Base-by-base conservation (phyloP, 2,797 vertebrate species). In the Vireo griseus region DNA sequence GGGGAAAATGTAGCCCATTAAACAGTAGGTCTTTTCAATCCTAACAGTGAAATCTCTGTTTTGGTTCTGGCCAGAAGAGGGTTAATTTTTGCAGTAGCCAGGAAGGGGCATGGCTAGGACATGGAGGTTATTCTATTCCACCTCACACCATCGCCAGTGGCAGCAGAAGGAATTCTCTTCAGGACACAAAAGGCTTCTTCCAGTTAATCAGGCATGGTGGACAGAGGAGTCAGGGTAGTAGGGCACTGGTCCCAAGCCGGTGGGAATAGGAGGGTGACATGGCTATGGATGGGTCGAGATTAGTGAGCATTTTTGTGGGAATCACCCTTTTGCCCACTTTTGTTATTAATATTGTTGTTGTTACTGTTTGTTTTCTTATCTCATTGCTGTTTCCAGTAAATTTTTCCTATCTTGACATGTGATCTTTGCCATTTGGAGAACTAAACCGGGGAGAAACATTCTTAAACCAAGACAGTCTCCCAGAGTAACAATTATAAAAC, bases 171-270 rank as follows among this genome's bases (percentile, higher is more conserved):
- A 20, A 28, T 33, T 61, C 10, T 16, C 21, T 24, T 26, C 11
- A 0, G 1, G 25, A 31, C 5, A 35, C 9, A 51, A 44, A 16
- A 9, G 29, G 5, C 22, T 67, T 44, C 22, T 61, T 68, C 19
- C 16, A 33, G 24, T 25, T 39, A 68, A 29, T 17, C 11, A 47
- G 25, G 5, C 0, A 0, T 9, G 17, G 25, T 13, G 15, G 25
- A 47, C 20, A 40, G 29, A 59, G 25, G 8, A 47, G 33, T 31
- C 25, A 40, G 33, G 8, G 8, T 19, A 52, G 47, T 25, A 28
- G 29, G 13, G 10, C 16, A 11, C 11, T 0, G 0, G 6, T 29
- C 13, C 24, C 0, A 0, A 33, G 37, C 6, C 3, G 8, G 20
- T 20, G 22, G 37, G 16, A 58, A 37, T 8, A 25, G 5, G 25